phyloP scores from a whole-genome alignment of 2,797 vertebrate genomes.

The Pangasius macronema region DNA sequence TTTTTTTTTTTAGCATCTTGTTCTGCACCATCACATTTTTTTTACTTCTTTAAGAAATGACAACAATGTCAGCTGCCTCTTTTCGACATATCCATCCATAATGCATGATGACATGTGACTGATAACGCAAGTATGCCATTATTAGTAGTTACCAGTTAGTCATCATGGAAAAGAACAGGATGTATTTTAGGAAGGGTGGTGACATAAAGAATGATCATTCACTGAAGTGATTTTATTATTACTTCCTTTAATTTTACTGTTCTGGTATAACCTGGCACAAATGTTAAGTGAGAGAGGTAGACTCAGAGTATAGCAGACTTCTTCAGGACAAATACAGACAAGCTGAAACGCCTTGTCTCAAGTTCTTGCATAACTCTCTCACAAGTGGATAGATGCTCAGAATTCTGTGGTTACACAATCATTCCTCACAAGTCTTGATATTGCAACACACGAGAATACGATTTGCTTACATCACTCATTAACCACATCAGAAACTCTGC shows the following conservation, averaged over 20 bases:
- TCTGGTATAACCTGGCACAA: too few relatives aligned
- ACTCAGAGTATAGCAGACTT: background rate
- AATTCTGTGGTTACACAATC: slow-evolving; percentile 15
- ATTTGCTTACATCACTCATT: background rate
- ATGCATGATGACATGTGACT: background rate
- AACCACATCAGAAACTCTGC: background rate
- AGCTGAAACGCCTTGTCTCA: slow-evolving; percentile 18
- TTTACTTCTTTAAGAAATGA: background rate
- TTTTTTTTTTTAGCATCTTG: background rate
- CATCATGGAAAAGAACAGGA: background rate
- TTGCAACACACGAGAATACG: slow-evolving; percentile 12
- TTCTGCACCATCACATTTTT: too few relatives aligned
- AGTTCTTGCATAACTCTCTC: slow-evolving; percentile 6
- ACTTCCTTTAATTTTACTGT: background rate
- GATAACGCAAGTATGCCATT: background rate
- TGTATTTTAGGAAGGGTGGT: background rate
- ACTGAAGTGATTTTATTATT: background rate
- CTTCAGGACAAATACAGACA: slow-evolving; percentile 27
- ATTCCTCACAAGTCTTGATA: background rate
- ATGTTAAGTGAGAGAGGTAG: background rate
- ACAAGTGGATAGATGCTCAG: background rate
- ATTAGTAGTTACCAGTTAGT: background rate
- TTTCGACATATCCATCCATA: background rate
- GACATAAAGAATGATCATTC: background rate
- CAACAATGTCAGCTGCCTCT: background rate